A percentile compares a stretch with the other conserved stretches of the same genome.
These are phyloP conservation scores for Volucella bombylans DNA, from an alignment of 2,888 invertebrate genomes.

Conservation along the genomic window DNA sequence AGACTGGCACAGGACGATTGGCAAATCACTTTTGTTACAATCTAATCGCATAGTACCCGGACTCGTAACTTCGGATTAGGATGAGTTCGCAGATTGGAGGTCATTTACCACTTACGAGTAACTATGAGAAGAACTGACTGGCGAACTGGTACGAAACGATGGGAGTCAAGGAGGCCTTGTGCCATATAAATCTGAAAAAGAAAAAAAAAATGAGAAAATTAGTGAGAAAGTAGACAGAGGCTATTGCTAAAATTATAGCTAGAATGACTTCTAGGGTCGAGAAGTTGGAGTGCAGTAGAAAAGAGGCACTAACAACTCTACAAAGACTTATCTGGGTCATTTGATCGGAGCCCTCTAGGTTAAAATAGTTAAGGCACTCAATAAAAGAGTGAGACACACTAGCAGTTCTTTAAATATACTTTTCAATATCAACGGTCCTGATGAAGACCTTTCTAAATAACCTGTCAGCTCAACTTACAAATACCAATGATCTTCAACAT, in stretches of 20 bases:
- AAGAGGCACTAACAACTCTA: no score
- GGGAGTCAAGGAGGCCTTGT: background rate
- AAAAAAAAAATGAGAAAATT: background rate
- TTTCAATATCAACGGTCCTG: no score
- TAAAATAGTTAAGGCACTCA: no score
- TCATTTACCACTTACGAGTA: constrained; percentile 10
- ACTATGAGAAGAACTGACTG: background rate
- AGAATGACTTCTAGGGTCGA: no score
- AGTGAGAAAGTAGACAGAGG: background rate
- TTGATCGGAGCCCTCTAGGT: no score
- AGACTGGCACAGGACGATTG: constrained; percentile 26
- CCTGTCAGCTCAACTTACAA: no score
- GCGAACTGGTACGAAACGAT: background rate
- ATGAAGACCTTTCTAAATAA: no score
- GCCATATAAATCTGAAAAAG: constrained; percentile 38
- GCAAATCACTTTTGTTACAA: constrained; percentile 42
- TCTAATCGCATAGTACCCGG: constrained; percentile 62
- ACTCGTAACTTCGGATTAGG: constrained; percentile 10
- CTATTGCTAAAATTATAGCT: background rate
- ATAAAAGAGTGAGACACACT: no score
- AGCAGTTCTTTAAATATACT: no score
- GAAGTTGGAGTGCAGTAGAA: background rate
- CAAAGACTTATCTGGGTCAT: no score
- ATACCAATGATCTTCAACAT: no score
- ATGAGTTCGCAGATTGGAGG: background rate